Conservation (phyloP, 2,888 invertebrate species). For the Nemoura dubitans region DNA sequence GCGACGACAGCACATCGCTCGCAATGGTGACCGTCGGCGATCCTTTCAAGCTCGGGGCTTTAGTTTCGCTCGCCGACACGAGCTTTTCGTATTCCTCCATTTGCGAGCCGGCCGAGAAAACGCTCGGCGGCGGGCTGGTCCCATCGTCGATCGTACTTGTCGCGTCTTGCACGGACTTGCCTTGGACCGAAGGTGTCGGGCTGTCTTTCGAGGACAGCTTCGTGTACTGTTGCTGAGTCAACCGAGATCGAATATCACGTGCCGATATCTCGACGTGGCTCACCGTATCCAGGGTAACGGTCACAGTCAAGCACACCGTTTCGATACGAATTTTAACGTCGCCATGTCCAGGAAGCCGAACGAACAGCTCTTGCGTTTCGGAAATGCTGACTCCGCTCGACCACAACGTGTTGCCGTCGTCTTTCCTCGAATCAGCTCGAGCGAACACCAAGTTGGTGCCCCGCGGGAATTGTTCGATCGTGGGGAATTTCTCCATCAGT, state of each 20-base stretch:
- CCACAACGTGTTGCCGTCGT: conserved; percentile 39
- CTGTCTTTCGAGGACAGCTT: not conserved
- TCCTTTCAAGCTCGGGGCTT: no score
- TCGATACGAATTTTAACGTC: conserved; percentile 61
- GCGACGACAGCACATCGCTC: not conserved
- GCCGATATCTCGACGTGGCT: conserved; percentile 81
- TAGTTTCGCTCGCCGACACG: no score
- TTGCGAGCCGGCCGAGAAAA: no score
- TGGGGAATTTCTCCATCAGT: conserved; percentile 71
- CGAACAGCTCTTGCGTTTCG: conserved; percentile 56
- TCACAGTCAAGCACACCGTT: conserved; percentile 63
- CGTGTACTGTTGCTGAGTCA: conserved; percentile 57
- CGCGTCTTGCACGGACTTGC: no score
- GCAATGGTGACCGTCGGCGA: not conserved
- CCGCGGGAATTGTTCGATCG: conserved; percentile 58
- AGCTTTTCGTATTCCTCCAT: not conserved
- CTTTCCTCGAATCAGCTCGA: conserved; percentile 1
- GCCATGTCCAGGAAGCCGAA: conserved; percentile 58
- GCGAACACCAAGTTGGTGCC: conserved; percentile 38
- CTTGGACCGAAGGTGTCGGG: not conserved
- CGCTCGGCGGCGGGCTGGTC: not conserved
- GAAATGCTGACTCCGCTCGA: conserved; percentile 44
- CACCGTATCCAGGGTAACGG: conserved; percentile 66
- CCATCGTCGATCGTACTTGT: no score
- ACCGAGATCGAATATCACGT: conserved; percentile 78